Evolutionary conservation across 2,797 vertebrate species (phyloP), one percentile per base, ranked within the genome.

Genomic region (Hozukius guyotensis): DNA sequence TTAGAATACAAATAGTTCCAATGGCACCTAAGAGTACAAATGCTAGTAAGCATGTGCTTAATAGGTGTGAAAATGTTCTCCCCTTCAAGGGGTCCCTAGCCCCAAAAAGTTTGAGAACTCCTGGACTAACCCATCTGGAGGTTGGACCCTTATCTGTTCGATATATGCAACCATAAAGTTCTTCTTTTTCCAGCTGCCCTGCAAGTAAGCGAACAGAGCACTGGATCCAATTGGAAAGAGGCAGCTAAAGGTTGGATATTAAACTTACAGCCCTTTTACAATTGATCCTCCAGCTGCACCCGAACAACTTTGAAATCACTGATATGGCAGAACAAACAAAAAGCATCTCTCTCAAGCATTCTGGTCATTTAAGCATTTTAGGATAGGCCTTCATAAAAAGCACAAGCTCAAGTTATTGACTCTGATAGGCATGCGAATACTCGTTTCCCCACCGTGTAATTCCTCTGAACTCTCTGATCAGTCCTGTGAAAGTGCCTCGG

Each of bases 401-500:
- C 59, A 72, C 16, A 72, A 68, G 59, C 38, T 62, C 18, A 22
- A n/a, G 38, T 55, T 78, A 72, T n/a, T 78, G 68, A 83, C 42
- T 80, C 57, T 61, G 46, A 72, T 16, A 67, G n/a, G 69, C 34
- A 27, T 69, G 49, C 36, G 16, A 60, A 61, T 12, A 25, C 56
- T 62, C 5, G 8, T 70, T 60, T 74, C 42, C 25, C 31, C 31
- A 29, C 25, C 29, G 55, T 34, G 49, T 29, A 68, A 78, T 83
- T 59, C 71, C 36, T 74, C 60, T 72, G 73, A 85, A 90, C 81
- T 86, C 64, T 14, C 67, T 14, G 49, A 71, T 65, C 34, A 34
- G 57, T 36, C 56, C 79, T 55, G 42, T 65, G 34, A 81, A 77
- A 78, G 70, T 22, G 32, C 78, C 75, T 84, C 75, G 18, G 74